phyloP scores from a whole-genome alignment of 1,140 invertebrate genomes.

The Melanaphis sacchari region DNA sequence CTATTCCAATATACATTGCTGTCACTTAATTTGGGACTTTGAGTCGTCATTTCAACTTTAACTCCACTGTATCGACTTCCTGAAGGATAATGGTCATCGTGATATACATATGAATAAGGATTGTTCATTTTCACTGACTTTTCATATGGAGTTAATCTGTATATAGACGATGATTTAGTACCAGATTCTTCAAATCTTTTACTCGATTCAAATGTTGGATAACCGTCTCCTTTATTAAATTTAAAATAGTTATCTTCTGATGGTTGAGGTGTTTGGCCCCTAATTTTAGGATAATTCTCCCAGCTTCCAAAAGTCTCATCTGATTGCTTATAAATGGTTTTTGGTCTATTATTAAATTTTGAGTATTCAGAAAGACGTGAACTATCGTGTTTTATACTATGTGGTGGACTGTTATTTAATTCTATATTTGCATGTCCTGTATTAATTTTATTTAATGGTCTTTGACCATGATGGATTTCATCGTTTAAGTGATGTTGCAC shows the following conservation, averaged over 20 bases:
- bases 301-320: neutral
- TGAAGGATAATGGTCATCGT: slow-evolving; percentile 48
- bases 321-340: neutral
- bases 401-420: neutral
- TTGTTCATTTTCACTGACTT: slow-evolving; percentile 36
- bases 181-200: neutral
- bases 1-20: slow-evolving; percentile 29
- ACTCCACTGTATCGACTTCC: slow-evolving; percentile 14
- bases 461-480: neutral
- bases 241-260: neutral
- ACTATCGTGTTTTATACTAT: neutral
- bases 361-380: slow-evolving; percentile 14
- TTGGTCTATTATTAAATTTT: slow-evolving; percentile 24
- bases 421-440: neutral
- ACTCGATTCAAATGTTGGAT: slow-evolving; percentile 19
- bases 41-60: neutral
- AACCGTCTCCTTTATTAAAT: neutral
- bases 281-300: slow-evolving; percentile 15
- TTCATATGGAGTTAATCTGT: slow-evolving; percentile 31
- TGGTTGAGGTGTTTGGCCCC: neutral
- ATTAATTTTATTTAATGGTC: neutral
- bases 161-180: neutral
- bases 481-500: neutral
- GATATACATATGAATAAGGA: slow-evolving; percentile 45
- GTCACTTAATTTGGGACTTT: neutral